These are phyloP conservation scores for Apoda limacodes DNA, from an alignment of 2,888 invertebrate genomes.

Conservation along the genomic window DNA sequence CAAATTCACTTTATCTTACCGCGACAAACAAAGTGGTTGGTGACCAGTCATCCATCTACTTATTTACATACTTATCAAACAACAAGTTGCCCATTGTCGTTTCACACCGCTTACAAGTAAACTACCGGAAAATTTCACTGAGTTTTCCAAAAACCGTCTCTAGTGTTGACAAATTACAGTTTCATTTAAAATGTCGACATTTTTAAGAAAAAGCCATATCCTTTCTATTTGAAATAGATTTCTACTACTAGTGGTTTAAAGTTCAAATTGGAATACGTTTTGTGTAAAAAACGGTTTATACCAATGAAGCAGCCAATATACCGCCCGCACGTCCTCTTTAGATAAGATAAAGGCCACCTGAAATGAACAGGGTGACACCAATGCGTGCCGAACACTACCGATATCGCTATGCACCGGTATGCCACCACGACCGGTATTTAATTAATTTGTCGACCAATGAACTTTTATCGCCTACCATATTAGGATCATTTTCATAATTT, in stretches of 20 bases:
- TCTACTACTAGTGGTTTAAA: slow-evolving; percentile 6
- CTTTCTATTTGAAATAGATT: slow-evolving; percentile 17
- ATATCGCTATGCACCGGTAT: slow-evolving; percentile 35
- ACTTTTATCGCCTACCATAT: too few species aligned
- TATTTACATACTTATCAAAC: slow-evolving; percentile 64
- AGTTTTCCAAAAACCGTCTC: slow-evolving; percentile 27
- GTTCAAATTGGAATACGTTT: slow-evolving; percentile 22
- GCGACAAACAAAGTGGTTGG: slow-evolving; percentile 40
- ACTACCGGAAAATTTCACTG: slow-evolving; percentile 50
- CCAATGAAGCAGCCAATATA: slow-evolving; percentile 52
- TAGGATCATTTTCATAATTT: too few species aligned
- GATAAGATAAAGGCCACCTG: slow-evolving; percentile 65
- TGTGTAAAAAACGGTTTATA: slow-evolving; percentile 26
- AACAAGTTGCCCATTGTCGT: slow-evolving; percentile 61
- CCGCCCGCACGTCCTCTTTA: slow-evolving; percentile 68
- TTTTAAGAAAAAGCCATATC: slow-evolving; percentile 25
- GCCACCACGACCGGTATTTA: slow-evolving; percentile 45
- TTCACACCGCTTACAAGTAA: slow-evolving; percentile 41
- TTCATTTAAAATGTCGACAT: slow-evolving; percentile 16
- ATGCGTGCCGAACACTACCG: slow-evolving; percentile 53
- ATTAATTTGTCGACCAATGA: slow-evolving; percentile 50
- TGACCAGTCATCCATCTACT: slow-evolving; percentile 61
- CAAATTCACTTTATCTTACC: slow-evolving; percentile 35
- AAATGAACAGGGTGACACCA: slow-evolving; percentile 56
- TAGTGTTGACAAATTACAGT: slow-evolving; percentile 4